Conservation (phyloP, 2,113 vertebrate species). For the Ceyx cyanopectus region DNA sequence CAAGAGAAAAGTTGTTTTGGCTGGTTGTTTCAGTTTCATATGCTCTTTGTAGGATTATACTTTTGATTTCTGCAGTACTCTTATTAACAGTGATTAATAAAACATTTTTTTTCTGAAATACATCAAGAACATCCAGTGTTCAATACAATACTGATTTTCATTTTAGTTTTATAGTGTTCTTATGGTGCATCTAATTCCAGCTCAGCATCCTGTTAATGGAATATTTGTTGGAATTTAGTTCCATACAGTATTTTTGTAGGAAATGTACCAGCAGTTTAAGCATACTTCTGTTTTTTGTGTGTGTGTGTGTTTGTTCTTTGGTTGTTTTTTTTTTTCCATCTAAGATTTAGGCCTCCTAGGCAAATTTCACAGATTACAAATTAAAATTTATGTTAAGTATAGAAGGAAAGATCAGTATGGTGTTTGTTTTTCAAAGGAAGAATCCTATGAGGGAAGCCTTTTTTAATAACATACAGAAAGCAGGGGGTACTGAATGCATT, state of each 20-base stretch:
- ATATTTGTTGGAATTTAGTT: background rate
- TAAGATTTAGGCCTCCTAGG: background rate
- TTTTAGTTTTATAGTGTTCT: background rate
- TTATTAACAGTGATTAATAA: background rate
- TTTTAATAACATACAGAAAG: background rate
- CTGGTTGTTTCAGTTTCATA: background rate
- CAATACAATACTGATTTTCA: background rate
- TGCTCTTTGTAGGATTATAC: background rate
- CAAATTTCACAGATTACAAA: background rate
- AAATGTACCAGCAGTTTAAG: background rate
- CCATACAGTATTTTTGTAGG: background rate
- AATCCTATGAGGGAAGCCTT: background rate
- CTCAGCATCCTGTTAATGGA: background rate
- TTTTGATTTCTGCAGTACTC: background rate
- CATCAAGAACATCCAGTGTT: background rate
- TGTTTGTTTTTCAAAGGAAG: background rate
- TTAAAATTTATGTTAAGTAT: background rate
- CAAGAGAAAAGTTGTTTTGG: background rate
- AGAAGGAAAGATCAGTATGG: background rate
- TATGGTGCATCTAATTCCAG: background rate
- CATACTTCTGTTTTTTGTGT: background rate
- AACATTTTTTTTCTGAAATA: background rate
- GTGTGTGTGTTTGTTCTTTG: background rate
- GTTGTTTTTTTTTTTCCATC: background rate
- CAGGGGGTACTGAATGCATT: background rate